phyloP scores from a whole-genome alignment of 2,113 vertebrate species.

The Callipepla californica region DNA sequence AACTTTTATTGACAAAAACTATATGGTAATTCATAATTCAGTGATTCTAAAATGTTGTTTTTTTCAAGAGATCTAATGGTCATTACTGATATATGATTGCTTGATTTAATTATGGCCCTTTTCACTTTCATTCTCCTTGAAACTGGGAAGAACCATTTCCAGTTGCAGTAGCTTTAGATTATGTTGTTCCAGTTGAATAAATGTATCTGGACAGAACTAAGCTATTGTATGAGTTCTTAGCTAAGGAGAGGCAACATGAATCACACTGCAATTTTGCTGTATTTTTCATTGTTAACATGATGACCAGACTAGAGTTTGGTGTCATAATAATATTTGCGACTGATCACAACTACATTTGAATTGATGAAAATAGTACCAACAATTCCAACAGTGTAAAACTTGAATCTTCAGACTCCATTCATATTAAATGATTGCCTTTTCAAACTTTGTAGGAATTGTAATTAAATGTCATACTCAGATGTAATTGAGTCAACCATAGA shows the following conservation, averaged over 20 bases:
- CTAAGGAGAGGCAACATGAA: neutral
- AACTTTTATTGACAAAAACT: neutral
- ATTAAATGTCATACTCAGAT: neutral
- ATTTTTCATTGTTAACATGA: neutral
- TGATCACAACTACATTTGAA: neutral
- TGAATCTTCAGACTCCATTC: neutral
- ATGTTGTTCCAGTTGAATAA: neutral
- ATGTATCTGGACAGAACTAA: neutral
- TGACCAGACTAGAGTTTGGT: neutral
- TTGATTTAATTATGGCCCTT: conserved; percentile 30
- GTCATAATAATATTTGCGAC: neutral
- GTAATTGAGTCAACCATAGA: neutral
- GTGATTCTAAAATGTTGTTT: neutral
- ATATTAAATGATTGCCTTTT: neutral
- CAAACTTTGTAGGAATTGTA: neutral
- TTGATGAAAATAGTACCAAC: neutral
- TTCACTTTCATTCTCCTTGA: conserved; percentile 24
- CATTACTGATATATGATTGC: conserved; percentile 21
- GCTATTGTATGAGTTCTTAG: neutral
- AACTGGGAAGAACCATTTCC: neutral
- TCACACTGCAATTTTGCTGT: neutral
- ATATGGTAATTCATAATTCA: neutral
- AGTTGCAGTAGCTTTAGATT: conserved; percentile 3
- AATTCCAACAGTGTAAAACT: neutral
- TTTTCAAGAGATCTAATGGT: conserved; percentile 5